Percentiles rank a stretch among this genome's conserved stretches.
These are phyloP conservation scores for Hippocampus zosterae DNA, from an alignment of 2,113 vertebrate genomes.

Conservation along the genomic window DNA sequence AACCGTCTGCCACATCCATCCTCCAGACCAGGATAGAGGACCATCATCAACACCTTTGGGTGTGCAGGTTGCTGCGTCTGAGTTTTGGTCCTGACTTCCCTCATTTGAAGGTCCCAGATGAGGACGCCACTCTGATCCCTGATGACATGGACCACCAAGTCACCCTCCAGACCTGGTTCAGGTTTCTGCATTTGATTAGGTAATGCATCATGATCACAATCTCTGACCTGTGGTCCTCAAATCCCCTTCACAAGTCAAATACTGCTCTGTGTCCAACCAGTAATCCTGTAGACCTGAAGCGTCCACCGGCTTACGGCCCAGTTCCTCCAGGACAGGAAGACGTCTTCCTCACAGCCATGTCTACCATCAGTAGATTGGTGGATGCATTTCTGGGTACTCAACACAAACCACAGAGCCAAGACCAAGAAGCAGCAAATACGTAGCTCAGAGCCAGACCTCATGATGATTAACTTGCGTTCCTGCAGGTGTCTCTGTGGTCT, in stretches of 20 bases:
- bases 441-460: background rate
- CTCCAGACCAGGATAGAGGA: background rate
- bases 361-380: constrained; percentile 85
- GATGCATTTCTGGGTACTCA: constrained; percentile 88
- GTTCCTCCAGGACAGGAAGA: constrained; percentile 95
- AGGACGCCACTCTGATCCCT: constrained; percentile 88
- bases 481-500: background rate
- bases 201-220: background rate
- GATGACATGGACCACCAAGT: constrained; percentile 93
- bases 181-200: constrained; percentile 62
- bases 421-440: background rate
- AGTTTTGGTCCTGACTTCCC: constrained; percentile 91
- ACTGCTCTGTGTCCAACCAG: constrained; percentile 56
- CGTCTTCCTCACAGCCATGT: constrained; percentile 86
- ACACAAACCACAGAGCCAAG: background rate
- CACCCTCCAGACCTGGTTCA: constrained; percentile 93
- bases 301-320: constrained; percentile 88
- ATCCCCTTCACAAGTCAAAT: background rate
- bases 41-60: background rate
- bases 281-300: constrained; percentile 96
- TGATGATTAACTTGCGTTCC: background rate
- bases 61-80: constrained; percentile 81
- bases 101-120: constrained; percentile 89
- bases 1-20: background rate
- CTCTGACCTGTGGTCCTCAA: background rate